These are phyloP conservation scores for Erpetoichthys calabaricus DNA, from an alignment of 2,797 vertebrate genomes.

Conservation along the genomic window DNA sequence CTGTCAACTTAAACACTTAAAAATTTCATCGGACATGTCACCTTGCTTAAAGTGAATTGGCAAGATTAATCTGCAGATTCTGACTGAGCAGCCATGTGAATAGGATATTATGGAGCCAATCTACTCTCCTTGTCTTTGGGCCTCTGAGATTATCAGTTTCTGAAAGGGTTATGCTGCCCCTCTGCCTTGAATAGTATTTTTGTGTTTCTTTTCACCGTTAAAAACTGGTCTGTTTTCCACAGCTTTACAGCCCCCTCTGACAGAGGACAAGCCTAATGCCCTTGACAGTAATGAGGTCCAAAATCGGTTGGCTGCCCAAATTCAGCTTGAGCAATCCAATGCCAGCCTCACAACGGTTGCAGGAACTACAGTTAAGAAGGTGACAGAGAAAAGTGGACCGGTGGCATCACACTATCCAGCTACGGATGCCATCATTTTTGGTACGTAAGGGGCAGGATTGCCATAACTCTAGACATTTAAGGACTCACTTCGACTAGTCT, in stretches of 20 bases:
- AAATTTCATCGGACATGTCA: no score
- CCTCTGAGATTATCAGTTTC: no score
- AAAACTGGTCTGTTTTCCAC: not conserved
- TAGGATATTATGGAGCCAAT: no score
- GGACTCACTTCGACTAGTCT: not conserved
- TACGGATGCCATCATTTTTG: constrained; percentile 48
- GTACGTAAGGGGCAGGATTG: constrained; percentile 37
- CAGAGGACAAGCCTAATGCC: constrained; percentile 21
- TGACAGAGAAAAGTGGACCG: constrained; percentile 31
- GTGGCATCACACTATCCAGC: constrained; percentile 38
- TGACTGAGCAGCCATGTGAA: no score
- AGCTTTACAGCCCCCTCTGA: not conserved
- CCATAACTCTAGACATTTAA: not conserved
- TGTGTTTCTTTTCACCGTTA: no score
- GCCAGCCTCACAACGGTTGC: constrained; percentile 18
- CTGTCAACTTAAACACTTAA: no score
- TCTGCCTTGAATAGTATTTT: no score
- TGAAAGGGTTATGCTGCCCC: no score
- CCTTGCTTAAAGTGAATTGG: no score
- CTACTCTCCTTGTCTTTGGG: no score
- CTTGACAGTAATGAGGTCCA: constrained; percentile 15
- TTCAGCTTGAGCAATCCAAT: constrained; percentile 8
- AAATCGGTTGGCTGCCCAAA: not conserved
- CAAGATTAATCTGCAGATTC: no score
- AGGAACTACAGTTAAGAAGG: constrained; percentile 16